These are phyloP conservation scores for Lophotriccus pileatus DNA, from an alignment of 2,797 vertebrate species.

Conservation along the genomic window DNA sequence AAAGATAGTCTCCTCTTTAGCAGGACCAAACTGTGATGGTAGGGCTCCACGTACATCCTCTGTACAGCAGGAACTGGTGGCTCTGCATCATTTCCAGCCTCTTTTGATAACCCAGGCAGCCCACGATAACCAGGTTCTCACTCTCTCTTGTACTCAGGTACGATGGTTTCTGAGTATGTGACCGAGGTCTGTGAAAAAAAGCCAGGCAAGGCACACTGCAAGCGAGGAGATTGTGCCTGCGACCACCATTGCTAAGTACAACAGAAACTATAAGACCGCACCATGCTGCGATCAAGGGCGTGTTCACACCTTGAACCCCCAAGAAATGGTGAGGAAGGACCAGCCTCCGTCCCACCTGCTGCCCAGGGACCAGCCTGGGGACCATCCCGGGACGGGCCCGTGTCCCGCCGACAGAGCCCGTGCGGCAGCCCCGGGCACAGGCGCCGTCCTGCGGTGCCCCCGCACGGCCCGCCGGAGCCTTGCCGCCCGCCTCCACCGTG, in stretches of 20 bases:
- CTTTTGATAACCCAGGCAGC: background rate
- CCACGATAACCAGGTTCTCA: background rate
- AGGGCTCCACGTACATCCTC: background rate
- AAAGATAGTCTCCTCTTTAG: background rate
- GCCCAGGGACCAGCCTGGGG: fast-evolving
- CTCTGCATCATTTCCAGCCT: background rate
- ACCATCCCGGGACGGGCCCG: background rate
- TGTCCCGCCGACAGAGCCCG: background rate
- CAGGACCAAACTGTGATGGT: background rate
- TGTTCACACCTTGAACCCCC: background rate
- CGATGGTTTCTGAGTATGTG: background rate
- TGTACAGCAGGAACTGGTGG: background rate
- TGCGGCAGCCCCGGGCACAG: background rate
- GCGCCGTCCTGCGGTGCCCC: background rate
- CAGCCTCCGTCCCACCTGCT: too few relatives aligned
- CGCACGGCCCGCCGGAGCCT: background rate
- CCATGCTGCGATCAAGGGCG: background rate
- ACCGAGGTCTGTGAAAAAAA: background rate
- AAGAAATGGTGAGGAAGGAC: fast-evolving
- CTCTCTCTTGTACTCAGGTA: too few relatives aligned
- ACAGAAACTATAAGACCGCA: fast-evolving
- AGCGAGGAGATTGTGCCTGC: fast-evolving
- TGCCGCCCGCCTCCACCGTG: background rate
- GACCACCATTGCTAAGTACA: fast-evolving
- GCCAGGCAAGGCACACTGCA: fast-evolving